Percentiles rank a stretch among this genome's conserved stretches.
Conservation (phyloP, 2,113 vertebrate species). For the Pluvianellus socialis region DNA sequence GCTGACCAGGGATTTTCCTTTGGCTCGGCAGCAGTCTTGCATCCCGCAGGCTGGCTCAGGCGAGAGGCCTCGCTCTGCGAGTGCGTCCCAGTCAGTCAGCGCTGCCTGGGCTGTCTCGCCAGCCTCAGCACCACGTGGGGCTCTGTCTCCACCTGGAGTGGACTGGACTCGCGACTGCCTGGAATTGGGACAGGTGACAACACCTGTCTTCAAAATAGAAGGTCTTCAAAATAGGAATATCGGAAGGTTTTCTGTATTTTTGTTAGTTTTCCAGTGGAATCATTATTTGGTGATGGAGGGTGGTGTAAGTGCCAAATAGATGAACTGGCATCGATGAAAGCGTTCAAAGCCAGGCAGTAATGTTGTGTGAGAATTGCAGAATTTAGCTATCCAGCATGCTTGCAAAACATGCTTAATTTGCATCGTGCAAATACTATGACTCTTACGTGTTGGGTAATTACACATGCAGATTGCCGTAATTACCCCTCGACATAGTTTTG, state of each 20-base stretch:
- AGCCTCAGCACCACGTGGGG: neutral
- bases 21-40: neutral
- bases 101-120: neutral
- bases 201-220: neutral
- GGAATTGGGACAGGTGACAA: neutral
- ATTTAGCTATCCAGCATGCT: neutral
- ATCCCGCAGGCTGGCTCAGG: neutral
- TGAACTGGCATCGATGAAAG: neutral
- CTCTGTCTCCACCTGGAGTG: neutral
- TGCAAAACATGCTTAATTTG: neutral
- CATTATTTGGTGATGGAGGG: neutral
- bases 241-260: neutral
- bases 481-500: neutral
- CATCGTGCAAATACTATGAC: neutral
- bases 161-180: neutral
- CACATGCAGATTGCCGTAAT: neutral
- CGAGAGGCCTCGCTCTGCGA: accelerated
- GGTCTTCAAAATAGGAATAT: neutral
- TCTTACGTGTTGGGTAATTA: neutral
- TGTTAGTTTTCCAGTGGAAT: neutral
- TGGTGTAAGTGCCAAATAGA: neutral
- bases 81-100: neutral
- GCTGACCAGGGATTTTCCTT: neutral
- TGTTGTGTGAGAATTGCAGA: neutral
- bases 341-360: neutral